These are phyloP conservation scores for Dexiosoma caninum DNA, from an alignment of 2,888 invertebrate genomes.

Conservation along the genomic window DNA sequence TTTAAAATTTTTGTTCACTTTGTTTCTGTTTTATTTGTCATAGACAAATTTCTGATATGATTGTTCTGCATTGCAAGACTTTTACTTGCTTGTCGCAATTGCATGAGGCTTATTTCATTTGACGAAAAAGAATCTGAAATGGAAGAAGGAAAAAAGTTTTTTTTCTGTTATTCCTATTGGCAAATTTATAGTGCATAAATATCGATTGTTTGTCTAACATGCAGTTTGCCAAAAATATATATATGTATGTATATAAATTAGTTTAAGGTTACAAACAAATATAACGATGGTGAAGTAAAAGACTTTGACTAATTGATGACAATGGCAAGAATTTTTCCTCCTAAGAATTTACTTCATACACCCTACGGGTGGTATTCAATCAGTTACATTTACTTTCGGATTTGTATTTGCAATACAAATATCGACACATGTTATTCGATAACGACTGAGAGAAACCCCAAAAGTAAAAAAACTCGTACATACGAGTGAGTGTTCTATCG, in stretches of 20 bases:
- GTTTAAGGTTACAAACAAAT: slow-evolving; percentile 22
- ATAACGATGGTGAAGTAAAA: slow-evolving; percentile 1
- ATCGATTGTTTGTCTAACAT: background rate
- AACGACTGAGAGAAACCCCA: no score
- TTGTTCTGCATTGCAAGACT: background rate
- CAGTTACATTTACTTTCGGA: background rate
- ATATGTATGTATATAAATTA: no score
- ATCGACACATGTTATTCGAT: no score
- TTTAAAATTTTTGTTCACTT: slow-evolving; percentile 18
- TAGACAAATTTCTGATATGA: slow-evolving; percentile 54
- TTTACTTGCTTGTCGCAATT: background rate
- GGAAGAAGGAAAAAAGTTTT: background rate
- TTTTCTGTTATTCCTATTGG: background rate
- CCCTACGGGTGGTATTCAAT: background rate
- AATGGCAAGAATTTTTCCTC: background rate
- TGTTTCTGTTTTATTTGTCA: slow-evolving; percentile 12
- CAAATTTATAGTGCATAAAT: slow-evolving; percentile 1
- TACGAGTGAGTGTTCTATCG: no score
- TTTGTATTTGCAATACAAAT: no score
- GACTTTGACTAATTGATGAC: background rate
- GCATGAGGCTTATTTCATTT: background rate
- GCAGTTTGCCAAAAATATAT: slow-evolving; percentile 16
- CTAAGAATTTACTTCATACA: slow-evolving; percentile 7
- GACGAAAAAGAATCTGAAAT: background rate
- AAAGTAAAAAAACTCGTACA: no score